Percentiles rank a stretch among this genome's conserved stretches.
Evolutionary conservation across 2,888 invertebrate species (phyloP).

Genomic region (Brachyopa scutellaris): DNA sequence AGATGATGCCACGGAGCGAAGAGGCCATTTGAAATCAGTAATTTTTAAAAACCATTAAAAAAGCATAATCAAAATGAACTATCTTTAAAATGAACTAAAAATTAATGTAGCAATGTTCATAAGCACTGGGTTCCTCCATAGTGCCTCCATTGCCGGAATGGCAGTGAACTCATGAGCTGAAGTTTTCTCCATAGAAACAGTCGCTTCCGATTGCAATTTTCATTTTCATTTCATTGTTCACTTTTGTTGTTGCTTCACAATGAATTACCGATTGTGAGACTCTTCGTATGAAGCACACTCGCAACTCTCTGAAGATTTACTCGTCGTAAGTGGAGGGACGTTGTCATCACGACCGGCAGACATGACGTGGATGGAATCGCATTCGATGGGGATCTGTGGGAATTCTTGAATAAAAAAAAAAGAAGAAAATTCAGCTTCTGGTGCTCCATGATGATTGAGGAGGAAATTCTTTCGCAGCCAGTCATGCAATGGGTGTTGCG

Average conservation of each 20-base stretch:
- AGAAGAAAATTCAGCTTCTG: slow-evolving; percentile 1
- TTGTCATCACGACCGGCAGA: slow-evolving; percentile 11
- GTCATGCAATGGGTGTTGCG: slow-evolving; percentile 16
- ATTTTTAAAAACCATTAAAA: no score
- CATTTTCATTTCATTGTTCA: background rate
- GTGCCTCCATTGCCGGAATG: no score
- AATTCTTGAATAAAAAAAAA: background rate
- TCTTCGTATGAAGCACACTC: background rate
- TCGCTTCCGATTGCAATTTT: slow-evolving; percentile 2
- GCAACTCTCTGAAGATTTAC: no score
- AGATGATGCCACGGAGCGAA: no score
- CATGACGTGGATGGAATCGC: slow-evolving; percentile 3
- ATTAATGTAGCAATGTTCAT: no score
- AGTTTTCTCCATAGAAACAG: background rate
- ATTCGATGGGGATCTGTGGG: slow-evolving; percentile 2
- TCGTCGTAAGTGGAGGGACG: slow-evolving; percentile 11
- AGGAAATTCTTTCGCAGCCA: slow-evolving; percentile 2
- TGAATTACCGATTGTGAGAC: background rate
- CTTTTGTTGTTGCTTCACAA: background rate
- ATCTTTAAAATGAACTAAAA: no score
- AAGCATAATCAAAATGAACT: no score
- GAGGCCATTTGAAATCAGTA: no score
- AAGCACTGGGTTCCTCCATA: no score
- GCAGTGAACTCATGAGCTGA: no score
- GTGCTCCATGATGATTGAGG: slow-evolving; percentile 6